These are phyloP conservation scores for Prionailurus bengalensis DNA, from an alignment of 2,113 vertebrate species.

Conservation along the genomic window DNA sequence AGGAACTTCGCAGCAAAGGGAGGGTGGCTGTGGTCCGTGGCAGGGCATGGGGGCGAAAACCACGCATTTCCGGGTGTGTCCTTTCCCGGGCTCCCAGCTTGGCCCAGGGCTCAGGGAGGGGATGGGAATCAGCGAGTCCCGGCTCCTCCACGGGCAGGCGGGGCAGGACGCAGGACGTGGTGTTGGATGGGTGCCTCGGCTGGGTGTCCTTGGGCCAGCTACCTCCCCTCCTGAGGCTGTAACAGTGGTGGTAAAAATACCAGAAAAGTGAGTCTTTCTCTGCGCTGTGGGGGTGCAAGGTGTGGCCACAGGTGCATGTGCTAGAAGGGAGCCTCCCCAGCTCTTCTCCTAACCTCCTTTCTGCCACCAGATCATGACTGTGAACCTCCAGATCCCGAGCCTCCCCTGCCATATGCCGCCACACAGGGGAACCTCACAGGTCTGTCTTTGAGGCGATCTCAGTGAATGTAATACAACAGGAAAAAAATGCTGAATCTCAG, in stretches of 20 bases:
- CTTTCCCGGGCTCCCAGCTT: background rate
- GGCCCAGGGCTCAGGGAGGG: background rate
- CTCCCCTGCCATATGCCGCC: fast-evolving
- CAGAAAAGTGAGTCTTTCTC: background rate
- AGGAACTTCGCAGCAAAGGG: background rate
- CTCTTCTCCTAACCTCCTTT: background rate
- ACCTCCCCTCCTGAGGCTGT: background rate
- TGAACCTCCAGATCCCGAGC: background rate
- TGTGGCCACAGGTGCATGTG: fast-evolving
- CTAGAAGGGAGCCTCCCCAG: background rate
- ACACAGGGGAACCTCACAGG: fast-evolving
- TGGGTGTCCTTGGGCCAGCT: background rate
- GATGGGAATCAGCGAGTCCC: background rate
- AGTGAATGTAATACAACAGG: background rate
- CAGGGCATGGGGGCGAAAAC: conserved; percentile 33
- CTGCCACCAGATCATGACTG: background rate
- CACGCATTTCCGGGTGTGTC: conserved; percentile 49
- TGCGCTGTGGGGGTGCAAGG: background rate
- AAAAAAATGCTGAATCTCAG: background rate
- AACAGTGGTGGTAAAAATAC: background rate
- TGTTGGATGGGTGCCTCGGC: background rate
- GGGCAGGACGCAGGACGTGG: background rate
- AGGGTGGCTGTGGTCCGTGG: background rate
- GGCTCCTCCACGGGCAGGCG: background rate
- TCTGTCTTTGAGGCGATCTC: background rate